Percentiles rank a stretch among this genome's conserved stretches.
Conservation (phyloP, 2,888 invertebrate genomes). For the Harpalus rufipes region DNA sequence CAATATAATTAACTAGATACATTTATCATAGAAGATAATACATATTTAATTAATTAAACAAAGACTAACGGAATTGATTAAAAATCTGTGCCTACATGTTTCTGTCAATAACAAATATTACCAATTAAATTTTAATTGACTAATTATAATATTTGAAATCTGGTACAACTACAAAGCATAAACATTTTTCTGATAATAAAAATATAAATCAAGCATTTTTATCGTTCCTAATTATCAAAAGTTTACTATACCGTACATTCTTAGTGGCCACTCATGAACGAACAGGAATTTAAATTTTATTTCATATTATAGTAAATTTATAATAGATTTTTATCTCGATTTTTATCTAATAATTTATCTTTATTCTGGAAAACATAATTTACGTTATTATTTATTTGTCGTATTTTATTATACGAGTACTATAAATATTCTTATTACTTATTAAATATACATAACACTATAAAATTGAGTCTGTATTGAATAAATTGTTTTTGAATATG, state of each 20-base stretch:
- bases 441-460: no score
- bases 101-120: constrained; percentile 19
- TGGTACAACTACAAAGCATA: not conserved
- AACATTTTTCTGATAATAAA: not conserved
- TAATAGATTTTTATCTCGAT: not conserved
- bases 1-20: not conserved
- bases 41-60: constrained; percentile 25
- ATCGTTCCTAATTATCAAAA: not conserved
- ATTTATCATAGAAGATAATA: not conserved
- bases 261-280: not conserved
- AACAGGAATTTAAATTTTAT: not conserved
- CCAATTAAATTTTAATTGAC: constrained; percentile 23
- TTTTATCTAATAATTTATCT: not conserved
- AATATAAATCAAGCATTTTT: not conserved
- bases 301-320: not conserved
- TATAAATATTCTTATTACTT: no score
- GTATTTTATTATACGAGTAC: no score
- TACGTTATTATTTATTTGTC: no score
- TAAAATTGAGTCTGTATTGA: no score
- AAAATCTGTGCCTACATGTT: constrained; percentile 2
- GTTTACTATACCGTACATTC: not conserved
- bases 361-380: not conserved
- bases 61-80: not conserved
- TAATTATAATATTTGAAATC: constrained; percentile 16
- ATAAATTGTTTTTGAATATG: no score